Base-by-base conservation (phyloP, 2,113 vertebrate species). In the Serinus canaria region DNA sequence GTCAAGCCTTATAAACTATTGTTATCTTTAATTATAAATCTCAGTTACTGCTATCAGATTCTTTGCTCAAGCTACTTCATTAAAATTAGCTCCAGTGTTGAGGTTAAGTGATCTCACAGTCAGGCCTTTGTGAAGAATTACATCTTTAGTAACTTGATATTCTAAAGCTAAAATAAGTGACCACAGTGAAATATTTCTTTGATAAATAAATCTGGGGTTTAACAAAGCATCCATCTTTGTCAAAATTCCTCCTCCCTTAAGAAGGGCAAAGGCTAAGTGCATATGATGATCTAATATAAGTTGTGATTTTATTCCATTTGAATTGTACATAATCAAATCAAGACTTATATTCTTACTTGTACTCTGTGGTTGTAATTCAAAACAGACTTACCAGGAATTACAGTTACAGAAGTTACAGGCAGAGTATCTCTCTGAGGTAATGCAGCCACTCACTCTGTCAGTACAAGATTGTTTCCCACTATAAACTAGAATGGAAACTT, bases 181-280 rank as follows among this genome's bases (percentile, higher is more conserved):
- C 85, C 76, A 78, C 44, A 92, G 76, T 58, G 83, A 94, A 93
- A 62, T 25, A 78, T 79, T 96, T 90, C n/a, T 96, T 81, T 73
- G 49, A 93, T 89, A 90, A 93, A 94, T 73, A 96, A 96, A 92
- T 84, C 76, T 66, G 31, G 35, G n/a, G 7, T 76, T 95, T 87
- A 93, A 72, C 62, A 77, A 92, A 87, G 44, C 73, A 96, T 96
- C 86, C 89, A 75, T 95, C 93, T 94, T 93, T 82, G 83, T 93
- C 89, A 93, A 78, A 90, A 92, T 76, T 81, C 59, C 50, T 59
- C 83, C 66, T 92, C 43, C 43, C 58, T 73, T 62, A 74, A 70
- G 75, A 86, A 92, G 79, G 93, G 90, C 90, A 96, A 90, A 96
- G 90, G 87, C 62, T 94, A 97, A 95, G 43, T 93, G 86, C 68